Percentiles rank a stretch among this genome's conserved stretches.
Evolutionary conservation across 2,113 vertebrate species (phyloP).

Genomic region (Ahaetulla prasina): DNA sequence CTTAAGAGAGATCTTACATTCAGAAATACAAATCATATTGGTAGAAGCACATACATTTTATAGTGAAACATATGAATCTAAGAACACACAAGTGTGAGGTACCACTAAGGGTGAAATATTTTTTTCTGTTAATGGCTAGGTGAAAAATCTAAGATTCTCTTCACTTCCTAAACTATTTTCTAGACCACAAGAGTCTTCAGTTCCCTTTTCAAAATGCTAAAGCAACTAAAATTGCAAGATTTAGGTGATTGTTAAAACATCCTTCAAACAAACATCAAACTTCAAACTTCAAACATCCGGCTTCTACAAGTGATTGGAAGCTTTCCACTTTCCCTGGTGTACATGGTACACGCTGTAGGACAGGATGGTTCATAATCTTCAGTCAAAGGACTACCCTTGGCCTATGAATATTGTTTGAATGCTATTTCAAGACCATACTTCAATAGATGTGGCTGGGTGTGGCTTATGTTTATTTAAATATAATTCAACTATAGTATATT

Average conservation of each 20-base stretch:
- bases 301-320: not conserved
- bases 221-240: not conserved
- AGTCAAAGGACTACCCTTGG: not conserved
- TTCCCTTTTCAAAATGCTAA: not conserved
- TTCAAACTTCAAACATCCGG: not conserved
- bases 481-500: not conserved
- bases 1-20: conserved; percentile 3
- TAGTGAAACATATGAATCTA: not conserved
- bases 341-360: not conserved
- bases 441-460: not conserved
- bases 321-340: not conserved
- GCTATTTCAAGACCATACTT: not conserved
- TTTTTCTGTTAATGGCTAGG: not conserved
- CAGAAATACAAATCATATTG: not conserved
- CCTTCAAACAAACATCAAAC: too few relatives aligned
- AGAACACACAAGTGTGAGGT: not conserved
- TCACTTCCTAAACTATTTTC: not conserved
- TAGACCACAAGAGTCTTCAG: not conserved
- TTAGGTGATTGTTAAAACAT: not conserved
- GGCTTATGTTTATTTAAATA: not conserved
- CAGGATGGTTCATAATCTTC: not conserved
- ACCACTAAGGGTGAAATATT: not conserved
- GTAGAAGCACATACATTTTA: not conserved
- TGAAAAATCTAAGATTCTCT: not conserved
- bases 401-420: not conserved